Evolutionary conservation across 2,888 invertebrate species (phyloP), one percentile per base, ranked within the genome.

Genomic region (Cataglyphis albicans): DNA sequence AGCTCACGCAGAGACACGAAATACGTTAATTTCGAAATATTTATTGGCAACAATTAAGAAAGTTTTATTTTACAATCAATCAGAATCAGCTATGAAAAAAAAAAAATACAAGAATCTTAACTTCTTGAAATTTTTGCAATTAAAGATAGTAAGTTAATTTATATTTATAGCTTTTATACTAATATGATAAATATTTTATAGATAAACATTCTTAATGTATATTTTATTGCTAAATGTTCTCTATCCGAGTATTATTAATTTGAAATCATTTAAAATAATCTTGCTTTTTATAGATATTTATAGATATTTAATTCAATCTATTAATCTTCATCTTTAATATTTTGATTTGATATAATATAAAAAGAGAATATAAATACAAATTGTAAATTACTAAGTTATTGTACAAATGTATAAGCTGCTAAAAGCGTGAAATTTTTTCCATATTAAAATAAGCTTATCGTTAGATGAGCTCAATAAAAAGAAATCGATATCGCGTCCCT

Each of bases 401-500:
- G 44, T 38, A 18, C n/a, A 64, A 21, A 52, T 29, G 41, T 18
- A 1, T 18, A 12, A 38, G 41, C n/a, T 41, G 25, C 18, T 59
- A 74, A 41, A 74, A 76, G 25, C 21, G 21, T 12, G 18, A 59
- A 70, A 44, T 78, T 70, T 21, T 44, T 7, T 41, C n/a, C 21
- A 32, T 32, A 78, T 70, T 59, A 78, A 78, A 78, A 78, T 78
- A 70, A 78, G 61, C 44, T 70, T 35, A 35, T 35, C 6, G 35
- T 35, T 70, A 44, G 21, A 70, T 44, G 32, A 44, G 70, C 18
- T 41, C 67, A 44, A 78, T 78, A 70, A 78, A 59, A 59, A 70
- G 82, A 84, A 88, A 85, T 89, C 88, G 68, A 89, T 88, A 89
- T 84, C 85, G 78, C 85, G 74, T 52, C 67, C 65, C 68, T 64